Evolutionary conservation across 2,113 vertebrate genomes (phyloP), one percentile per base, ranked within the genome.

Genomic region (Tringa solitaria): DNA sequence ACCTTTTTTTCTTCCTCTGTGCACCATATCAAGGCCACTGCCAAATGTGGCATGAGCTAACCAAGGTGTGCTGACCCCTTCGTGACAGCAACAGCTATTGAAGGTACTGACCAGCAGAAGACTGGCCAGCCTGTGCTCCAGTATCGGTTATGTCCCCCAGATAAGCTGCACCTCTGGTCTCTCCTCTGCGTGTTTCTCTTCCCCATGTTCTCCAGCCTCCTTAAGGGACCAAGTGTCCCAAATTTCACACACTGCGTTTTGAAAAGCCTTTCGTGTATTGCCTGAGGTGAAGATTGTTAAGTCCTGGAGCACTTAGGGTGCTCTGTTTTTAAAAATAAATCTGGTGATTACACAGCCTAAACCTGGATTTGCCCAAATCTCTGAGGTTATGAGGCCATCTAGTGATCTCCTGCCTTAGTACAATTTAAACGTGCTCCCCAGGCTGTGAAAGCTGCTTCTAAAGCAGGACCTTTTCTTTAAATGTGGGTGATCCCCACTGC

Each of bases 331-430:
- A 26, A 39, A 74, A 43, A 50, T 14, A 32, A 67, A 67, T 1
- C 15, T 8, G 51, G 11, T 0, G 1, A 22, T 27, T 14, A 3
- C 27, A 14, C 9, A 24, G 30, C 56, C n/a, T 23, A 1, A 56
- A 11, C 22, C 35, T 26, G 30, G 33, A 14, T 50, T 63, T 72
- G 15, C 35, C 56, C 50, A 8, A 12, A 92, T 90, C 50, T 21
- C 65, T 76, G 84, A 79, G 78, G 60, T 39, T 87, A 74, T 6
- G 96, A 87, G 91, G 95, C 90, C 97, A 96, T 81, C 97, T 97
- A 97, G 96, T 93, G 96, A 60, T 37, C 22, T 18, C 6, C 12
- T 12, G 56, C 57, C n/a, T 90, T 77, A 91, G 32, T 88, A 60
- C 95, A 93, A 45, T 30, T 35, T 27, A 35, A 75, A 30, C 10